phyloP scores from a whole-genome alignment of 2,888 invertebrate genomes.

The Mycogona germanica region DNA sequence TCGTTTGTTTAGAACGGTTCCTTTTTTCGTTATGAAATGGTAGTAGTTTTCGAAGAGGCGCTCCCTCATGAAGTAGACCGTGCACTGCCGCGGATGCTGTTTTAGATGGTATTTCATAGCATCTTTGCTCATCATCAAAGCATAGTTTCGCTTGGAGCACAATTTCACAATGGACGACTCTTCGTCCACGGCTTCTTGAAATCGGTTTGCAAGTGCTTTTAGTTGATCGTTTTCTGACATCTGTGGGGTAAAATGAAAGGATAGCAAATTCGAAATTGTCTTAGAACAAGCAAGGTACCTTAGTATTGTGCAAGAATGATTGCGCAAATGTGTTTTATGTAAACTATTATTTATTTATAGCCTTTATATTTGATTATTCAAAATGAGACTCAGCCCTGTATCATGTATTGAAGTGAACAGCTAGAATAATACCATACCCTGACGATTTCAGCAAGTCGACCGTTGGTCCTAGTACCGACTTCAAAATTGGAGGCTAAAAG shows the following conservation, averaged over 20 bases:
- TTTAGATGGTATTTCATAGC: background rate
- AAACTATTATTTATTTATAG: no score
- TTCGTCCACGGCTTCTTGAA: background rate
- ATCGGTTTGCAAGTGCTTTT: background rate
- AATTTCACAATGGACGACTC: no score
- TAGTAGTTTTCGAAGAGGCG: background rate
- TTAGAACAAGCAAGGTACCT: no score
- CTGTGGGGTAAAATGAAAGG: background rate
- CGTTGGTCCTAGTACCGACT: background rate
- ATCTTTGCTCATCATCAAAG: background rate
- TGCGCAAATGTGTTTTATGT: no score
- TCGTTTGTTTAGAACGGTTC: background rate
- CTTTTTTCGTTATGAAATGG: constrained; percentile 6
- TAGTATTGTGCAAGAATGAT: no score
- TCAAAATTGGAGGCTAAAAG: background rate
- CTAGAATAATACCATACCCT: background rate
- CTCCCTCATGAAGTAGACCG: constrained; percentile 6
- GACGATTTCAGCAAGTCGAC: background rate
- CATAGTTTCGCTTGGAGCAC: background rate
- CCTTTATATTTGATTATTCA: no score
- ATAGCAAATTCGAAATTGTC: no score
- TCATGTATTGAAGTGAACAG: no score
- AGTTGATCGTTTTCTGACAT: background rate
- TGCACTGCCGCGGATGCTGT: background rate
- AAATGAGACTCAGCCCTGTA: no score